Base-by-base conservation (phyloP, 2,797 vertebrate genomes). In the Threskiornis aethiopicus region DNA sequence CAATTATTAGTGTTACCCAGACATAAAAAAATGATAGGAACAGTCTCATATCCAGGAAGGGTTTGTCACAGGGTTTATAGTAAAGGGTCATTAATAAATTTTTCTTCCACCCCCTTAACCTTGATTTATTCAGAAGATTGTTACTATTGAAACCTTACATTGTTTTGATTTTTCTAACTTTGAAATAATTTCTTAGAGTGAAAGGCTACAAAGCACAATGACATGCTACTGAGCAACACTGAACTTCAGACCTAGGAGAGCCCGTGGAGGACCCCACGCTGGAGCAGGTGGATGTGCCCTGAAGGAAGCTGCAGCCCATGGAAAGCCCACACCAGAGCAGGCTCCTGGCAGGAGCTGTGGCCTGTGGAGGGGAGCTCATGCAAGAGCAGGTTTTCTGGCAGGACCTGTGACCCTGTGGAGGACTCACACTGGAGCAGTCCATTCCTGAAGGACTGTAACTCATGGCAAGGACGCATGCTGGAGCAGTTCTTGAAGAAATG, bases 201-300 rank as follows among this genome's bases (percentile, higher is more conserved):
- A 52, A 70, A 61, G 1, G 14, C 77, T 62, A 42, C 42, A 78
- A 37, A 58, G 35, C 29, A 54, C 18, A 16, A 10, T 3, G 4
- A 51, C 16, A 18, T 24, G 22, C 18, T 49, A 31, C 11, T 58
- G 62, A 79, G 35, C 20, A 61, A 39, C 24, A 20, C 35, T 49
- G 29, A 75, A 28, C 29, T 67, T 77, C 55, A 24, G 24, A 42
- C 8, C 41, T 52, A 14, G 22, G 22, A 91, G 16, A 37, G 8
- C 4, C 21, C 2, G 0, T 19, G 22, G 16, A 55, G 37, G 22
- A 42, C 22, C 31, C 51, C 39, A 19, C 2, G 3, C 51, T 1
- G 4, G 29, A 55, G 69, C 21, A 42, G 22, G 39, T 19, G 37
- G 29, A 25, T 42, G 51, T 41, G 41, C 41, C 51, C 51, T 6